Evolutionary conservation across 2,888 invertebrate genomes (phyloP).

Genomic region (Cheilosia vulpina): DNA sequence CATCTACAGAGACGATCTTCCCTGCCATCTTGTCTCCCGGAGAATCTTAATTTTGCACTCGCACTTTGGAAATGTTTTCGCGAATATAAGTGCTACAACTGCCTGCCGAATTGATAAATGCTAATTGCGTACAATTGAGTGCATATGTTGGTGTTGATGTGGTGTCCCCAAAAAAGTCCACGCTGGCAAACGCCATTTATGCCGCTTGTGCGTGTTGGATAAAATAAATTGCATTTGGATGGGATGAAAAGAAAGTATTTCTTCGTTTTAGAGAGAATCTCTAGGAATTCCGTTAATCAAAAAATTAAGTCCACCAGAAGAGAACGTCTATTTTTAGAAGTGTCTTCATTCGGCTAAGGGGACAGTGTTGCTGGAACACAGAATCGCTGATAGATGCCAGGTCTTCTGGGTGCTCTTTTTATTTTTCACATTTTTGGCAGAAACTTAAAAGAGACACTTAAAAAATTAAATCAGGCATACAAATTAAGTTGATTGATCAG

Average conservation of each 20-base stretch:
- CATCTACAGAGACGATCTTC: slow-evolving; percentile 54
- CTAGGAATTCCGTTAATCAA: slow-evolving; percentile 60
- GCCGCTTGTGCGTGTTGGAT: slow-evolving; percentile 25
- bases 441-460: not conserved
- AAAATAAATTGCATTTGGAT: slow-evolving; percentile 65
- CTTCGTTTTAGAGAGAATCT: slow-evolving; percentile 22
- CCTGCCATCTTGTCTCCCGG: slow-evolving; percentile 37
- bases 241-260: slow-evolving; percentile 41
- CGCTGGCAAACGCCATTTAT: slow-evolving; percentile 21
- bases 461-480: too few species aligned
- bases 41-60: slow-evolving; percentile 29
- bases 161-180: slow-evolving; percentile 36
- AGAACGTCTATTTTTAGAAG: slow-evolving; percentile 58
- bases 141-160: slow-evolving; percentile 61
- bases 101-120: slow-evolving; percentile 64
- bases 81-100: slow-evolving; percentile 44
- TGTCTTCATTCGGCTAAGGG: slow-evolving; percentile 39
- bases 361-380: slow-evolving; percentile 12
- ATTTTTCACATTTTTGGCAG: not conserved
- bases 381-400: not conserved
- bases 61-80: slow-evolving; percentile 43
- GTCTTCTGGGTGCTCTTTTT: not conserved
- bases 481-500: too few species aligned
- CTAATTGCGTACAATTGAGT: slow-evolving; percentile 71
- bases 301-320: slow-evolving; percentile 63